A percentile compares a stretch with the other conserved stretches of the same genome.
phyloP scores from a whole-genome alignment of 2,113 vertebrate species.

The Gymnocephalus cernua region DNA sequence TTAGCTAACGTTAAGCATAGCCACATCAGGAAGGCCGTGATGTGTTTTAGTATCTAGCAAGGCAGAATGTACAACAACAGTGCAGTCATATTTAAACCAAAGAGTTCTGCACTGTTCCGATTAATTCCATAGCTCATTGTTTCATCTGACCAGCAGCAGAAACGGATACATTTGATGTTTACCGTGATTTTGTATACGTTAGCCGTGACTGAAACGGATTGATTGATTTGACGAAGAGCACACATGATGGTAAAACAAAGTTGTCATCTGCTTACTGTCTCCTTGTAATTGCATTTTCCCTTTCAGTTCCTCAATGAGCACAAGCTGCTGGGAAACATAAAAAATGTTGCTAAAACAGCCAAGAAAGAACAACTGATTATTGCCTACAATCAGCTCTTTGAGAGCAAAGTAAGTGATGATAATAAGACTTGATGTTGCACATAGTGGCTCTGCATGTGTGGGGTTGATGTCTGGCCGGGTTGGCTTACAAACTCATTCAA shows the following conservation, averaged over 20 bases:
- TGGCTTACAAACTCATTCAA: background rate
- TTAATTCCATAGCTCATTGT: background rate
- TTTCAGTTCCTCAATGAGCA: slow-evolving; percentile 94
- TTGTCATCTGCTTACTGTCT: background rate
- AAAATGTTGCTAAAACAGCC: slow-evolving; percentile 95
- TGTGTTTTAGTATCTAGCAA: background rate
- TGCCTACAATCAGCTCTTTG: slow-evolving; percentile 93
- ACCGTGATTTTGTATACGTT: background rate
- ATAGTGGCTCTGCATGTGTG: background rate
- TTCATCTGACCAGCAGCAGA: background rate
- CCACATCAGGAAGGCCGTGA: background rate
- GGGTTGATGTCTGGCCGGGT: background rate
- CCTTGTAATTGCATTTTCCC: background rate
- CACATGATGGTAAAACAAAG: background rate
- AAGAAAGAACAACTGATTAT: slow-evolving; percentile 93
- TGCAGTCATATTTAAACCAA: fast-evolving
- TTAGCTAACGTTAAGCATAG: background rate
- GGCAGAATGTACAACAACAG: fast-evolving
- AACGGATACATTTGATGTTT: background rate
- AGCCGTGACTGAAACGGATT: background rate
- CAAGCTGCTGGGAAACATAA: slow-evolving; percentile 94
- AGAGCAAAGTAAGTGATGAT: slow-evolving; percentile 87
- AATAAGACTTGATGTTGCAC: background rate
- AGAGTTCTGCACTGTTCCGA: background rate
- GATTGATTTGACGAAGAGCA: background rate